Base-by-base conservation (phyloP, 2,888 invertebrate species). In the Tetropium fuscum region DNA sequence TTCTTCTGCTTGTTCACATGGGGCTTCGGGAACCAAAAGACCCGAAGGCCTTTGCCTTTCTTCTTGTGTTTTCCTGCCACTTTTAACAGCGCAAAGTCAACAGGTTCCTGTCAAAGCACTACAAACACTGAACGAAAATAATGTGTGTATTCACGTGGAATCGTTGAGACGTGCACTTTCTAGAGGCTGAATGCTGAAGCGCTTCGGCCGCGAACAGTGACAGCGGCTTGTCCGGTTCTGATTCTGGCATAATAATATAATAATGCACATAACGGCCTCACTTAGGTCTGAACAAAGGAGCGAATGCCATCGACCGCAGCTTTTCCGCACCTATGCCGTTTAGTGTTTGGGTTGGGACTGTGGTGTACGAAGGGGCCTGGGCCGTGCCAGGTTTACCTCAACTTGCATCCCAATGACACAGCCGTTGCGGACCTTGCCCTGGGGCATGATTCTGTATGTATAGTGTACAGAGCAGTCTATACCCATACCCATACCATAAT, bases 1-100 rank as follows among this genome's bases (percentile, higher is more conserved):
- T 66, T 68, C 51, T 68, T 68, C 56, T 68, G 62, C 36, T 66
- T 60, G 22, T 65, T 63, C 18, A 67, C 67, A 25, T 65, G 63
- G 1, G 59, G 15, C 16, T 60, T 68, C 1, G 66, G 64, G 27
- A 69, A 43, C 58, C 69, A 70, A 53, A 67, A 67, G 43, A 69
- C 40, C 58, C 62, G 56, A 16, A 68, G 60, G 45, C 69, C 69
- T 18, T 64, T 48, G 27, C 32, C 16, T 41, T 63, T 62, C n/a
- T 54, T 60, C 32, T 63, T 60, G 27, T 58, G 60, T 40, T 65
- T 60, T 48, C 55, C 55, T 44, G 55, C 55, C 55, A 55, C 55
- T 45, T 55, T 55, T 40, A 27, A 25, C 16, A 19, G 11, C 16
- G 11, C 22, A 22, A 22, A 20, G 6, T 40, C 34, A 51, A 51